A percentile compares a stretch with the other conserved stretches of the same genome.
Evolutionary conservation across 1,140 invertebrate species (phyloP).

Genomic region (Caerostris darwini): DNA sequence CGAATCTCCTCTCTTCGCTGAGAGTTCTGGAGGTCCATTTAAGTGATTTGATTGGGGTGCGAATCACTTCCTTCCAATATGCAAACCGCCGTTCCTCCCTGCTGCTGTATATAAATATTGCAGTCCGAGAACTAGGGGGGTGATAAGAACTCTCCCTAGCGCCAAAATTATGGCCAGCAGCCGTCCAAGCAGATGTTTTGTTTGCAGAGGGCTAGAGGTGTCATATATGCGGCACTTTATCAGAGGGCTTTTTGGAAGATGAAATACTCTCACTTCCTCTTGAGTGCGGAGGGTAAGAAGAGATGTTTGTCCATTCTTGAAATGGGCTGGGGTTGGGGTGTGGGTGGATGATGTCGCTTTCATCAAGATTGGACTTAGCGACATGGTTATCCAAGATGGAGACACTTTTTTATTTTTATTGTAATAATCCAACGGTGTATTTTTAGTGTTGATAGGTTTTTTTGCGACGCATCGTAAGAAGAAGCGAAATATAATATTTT

Average conservation of each 20-base stretch:
- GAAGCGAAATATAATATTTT: not conserved
- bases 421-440: not conserved
- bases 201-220: slow-evolving; percentile 56
- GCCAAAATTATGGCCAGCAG: slow-evolving; percentile 36
- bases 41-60: slow-evolving; percentile 47
- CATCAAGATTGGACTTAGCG: slow-evolving; percentile 42
- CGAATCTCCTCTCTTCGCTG: not conserved
- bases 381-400: slow-evolving; percentile 10
- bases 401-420: slow-evolving; percentile 11
- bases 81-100: slow-evolving; percentile 25
- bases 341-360: not conserved
- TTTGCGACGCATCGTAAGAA: not conserved
- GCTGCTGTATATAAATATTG: not conserved
- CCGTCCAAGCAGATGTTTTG: slow-evolving; percentile 70
- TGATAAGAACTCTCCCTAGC: not conserved
- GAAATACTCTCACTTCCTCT: slow-evolving; percentile 19
- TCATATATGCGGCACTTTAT: slow-evolving; percentile 45
- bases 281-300: not conserved
- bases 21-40: slow-evolving; percentile 40
- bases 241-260: slow-evolving; percentile 61
- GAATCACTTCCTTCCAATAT: slow-evolving; percentile 51
- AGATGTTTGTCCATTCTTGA: not conserved
- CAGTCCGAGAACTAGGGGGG: not conserved
- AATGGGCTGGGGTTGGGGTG: not conserved
- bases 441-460: not conserved